Base-by-base conservation (phyloP, 1,140 invertebrate species). In the Laupala kohalensis region DNA sequence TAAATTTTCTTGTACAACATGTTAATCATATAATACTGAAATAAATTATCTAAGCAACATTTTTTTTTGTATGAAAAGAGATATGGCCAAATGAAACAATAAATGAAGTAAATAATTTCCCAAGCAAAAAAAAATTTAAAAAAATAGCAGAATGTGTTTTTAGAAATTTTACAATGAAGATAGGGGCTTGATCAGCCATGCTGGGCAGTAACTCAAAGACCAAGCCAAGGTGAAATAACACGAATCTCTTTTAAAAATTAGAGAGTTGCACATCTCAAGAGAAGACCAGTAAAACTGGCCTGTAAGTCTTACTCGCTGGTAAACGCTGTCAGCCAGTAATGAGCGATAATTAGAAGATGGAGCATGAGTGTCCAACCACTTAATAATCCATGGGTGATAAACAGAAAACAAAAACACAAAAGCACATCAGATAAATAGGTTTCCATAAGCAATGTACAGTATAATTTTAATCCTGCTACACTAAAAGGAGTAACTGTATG, bases 291-390 rank as follows among this genome's bases (percentile, higher is more conserved):
- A 30, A 71, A 15, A 71, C 64, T 23, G 12, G 62, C 24, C 23
- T 25, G 70, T 26, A 65, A 25, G 64, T 64, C 71, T 72, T 72
- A 72, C 71, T 72, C 71, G 69, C 67, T 72, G 65, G 63, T 71
- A 82, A 74, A 87, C 83, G 77, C 86, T 86, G 77, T 83, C 83
- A 78, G 84, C 83, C 76, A 87, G 84, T 78, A 87, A 84, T 80
- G 85, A 85, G 74, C 85, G 84, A 81, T 86, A 87, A 76, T 83
- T 86, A 74, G 86, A 86, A 76, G 86, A 81, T 73, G 85, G 82
- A 67, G 86, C 86, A 80, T 87, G 86, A 77, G 87, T 86, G 77
- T 87, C 86, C 82, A 88, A 80, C 87, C 86, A 88, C 87, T 88
- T 68, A 68, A 68, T 29, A 68, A 68, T 29, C 67, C 72, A 29